Evolutionary conservation across 1,140 invertebrate genomes (phyloP), one percentile per base, ranked within the genome.

Genomic region (Zaprionus davidi): DNA sequence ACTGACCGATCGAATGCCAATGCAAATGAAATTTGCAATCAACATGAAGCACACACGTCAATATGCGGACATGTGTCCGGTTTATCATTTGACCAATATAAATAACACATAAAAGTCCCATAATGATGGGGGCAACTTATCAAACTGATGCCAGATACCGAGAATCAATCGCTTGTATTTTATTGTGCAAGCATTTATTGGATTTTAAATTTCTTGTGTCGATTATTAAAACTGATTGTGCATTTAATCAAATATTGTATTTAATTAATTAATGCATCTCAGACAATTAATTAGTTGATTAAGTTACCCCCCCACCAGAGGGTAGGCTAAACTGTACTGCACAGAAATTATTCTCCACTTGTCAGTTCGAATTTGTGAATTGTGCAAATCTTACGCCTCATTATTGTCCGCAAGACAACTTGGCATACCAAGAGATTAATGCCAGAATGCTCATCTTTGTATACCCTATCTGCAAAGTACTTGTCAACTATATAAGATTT

Each of bases 341-440:
- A 46, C n/a, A 9, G n/a, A 56, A 56, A 56, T 13, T n/a, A 56
- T 56, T 56, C 26, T 24, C 15, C 1, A 20, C 26, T 62, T 44
- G 58, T 20, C 15, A 28, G 11, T 7, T 46, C 3, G 20, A 13
- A 31, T 64, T 56, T 56, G 24, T 28, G 5, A 28, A n/a, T 13
- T 22, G n/a, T 59, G 68, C 64, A 72, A 70, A 85, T 66, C 17
- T 36, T 56, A 73, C 70, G 72, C 63, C 76, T 77, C 83, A 82
- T 87, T 86, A 87, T 76, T 59, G 71, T 75, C 55, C 53, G 53
- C 31, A 41, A 66, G 64, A 67, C 55, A 51, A 22, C 53, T 66
- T 80, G 73, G 36, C 58, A 73, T 67, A 70, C 66, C 72, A 70
- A 46, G 44, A 57, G 62, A 24, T 9, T 9, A 60, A 71, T 41